These are phyloP conservation scores for Bombycilla garrulus DNA, from an alignment of 2,113 vertebrate genomes.

Conservation along the genomic window DNA sequence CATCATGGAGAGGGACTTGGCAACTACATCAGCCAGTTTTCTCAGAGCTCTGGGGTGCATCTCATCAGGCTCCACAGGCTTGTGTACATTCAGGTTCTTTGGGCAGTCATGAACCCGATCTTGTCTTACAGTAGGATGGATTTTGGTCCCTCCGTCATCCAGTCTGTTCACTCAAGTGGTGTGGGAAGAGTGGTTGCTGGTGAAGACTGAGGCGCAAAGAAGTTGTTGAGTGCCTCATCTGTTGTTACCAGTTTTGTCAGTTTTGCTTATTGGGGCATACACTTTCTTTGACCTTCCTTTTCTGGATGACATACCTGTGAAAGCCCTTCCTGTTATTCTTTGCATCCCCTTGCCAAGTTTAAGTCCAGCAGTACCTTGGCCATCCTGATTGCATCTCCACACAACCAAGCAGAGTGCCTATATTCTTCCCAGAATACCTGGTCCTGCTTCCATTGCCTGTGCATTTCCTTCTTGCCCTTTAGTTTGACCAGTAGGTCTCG, in stretches of 20 bases:
- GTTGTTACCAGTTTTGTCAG: not conserved
- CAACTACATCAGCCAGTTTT: not conserved
- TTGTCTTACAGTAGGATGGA: not conserved
- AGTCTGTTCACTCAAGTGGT: not conserved
- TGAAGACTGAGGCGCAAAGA: not conserved
- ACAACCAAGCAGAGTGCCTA: not conserved
- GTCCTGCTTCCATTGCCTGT: not conserved
- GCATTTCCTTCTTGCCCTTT: not conserved
- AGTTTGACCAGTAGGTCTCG: not conserved
- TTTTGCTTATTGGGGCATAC: not conserved
- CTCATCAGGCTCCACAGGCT: not conserved
- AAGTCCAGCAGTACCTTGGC: not conserved
- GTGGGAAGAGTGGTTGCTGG: not conserved
- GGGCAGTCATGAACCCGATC: not conserved
- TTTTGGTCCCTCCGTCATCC: fast-evolving
- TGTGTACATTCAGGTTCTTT: not conserved
- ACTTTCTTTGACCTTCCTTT: not conserved
- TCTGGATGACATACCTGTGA: not conserved
- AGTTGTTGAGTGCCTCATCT: not conserved
- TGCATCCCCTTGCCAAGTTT: not conserved
- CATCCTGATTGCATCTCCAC: not conserved
- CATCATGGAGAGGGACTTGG: not conserved
- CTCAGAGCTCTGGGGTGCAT: not conserved
- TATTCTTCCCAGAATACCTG: not conserved
- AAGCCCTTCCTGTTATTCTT: not conserved